Evolutionary conservation across 2,113 vertebrate genomes (phyloP).

Genomic region (Drymodes brunneopygia): DNA sequence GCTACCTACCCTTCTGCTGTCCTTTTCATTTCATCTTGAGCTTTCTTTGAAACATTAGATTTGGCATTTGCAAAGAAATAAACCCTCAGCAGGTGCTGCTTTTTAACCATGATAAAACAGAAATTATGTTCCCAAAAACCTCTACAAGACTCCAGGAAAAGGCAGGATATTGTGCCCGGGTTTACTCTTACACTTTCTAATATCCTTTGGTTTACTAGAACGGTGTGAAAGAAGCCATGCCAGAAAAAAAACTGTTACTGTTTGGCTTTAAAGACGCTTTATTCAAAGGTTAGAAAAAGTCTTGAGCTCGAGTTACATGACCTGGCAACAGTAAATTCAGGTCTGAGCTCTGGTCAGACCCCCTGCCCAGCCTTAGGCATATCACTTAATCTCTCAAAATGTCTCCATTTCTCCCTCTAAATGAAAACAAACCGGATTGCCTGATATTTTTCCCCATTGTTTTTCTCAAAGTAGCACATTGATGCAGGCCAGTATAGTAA

Average conservation of each 20-base stretch:
- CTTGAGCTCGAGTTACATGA: neutral
- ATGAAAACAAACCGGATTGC: neutral
- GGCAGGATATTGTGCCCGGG: neutral
- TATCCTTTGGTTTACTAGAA: neutral
- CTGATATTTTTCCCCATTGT: neutral
- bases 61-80: slow-evolving; percentile 51
- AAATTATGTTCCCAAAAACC: slow-evolving; percentile 51
- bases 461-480: neutral
- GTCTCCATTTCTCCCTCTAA: neutral
- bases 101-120: slow-evolving; percentile 43
- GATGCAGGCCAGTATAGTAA: neutral
- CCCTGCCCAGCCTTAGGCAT: neutral
- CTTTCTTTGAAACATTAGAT: slow-evolving; percentile 56
- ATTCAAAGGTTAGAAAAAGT: neutral
- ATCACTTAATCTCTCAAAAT: neutral
- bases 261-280: neutral
- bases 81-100: neutral
- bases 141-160: slow-evolving; percentile 17
- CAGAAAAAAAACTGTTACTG: slow-evolving; percentile 18
- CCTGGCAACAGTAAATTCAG: slow-evolving; percentile 3
- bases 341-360: neutral
- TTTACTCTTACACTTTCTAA: slow-evolving; percentile 25
- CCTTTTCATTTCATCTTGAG: slow-evolving; percentile 45
- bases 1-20: slow-evolving; percentile 39
- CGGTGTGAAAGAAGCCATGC: neutral